Evolutionary conservation across 2,888 invertebrate genomes (phyloP).

Genomic region (Meandrusa payeni): DNA sequence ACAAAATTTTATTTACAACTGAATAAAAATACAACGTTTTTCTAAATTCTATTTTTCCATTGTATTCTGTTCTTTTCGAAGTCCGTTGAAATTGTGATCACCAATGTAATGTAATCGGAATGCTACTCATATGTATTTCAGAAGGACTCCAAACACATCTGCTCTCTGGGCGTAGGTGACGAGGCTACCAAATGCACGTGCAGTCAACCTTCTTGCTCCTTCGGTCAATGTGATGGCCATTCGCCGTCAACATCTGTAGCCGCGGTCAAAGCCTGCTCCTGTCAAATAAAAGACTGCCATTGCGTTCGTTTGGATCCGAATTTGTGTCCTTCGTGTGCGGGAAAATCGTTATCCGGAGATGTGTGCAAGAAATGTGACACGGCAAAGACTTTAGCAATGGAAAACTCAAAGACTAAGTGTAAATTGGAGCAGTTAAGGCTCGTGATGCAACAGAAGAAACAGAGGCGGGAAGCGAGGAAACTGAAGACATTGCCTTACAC

Average conservation of each 20-base stretch:
- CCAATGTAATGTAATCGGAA: too few species aligned
- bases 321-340: slow-evolving; percentile 44
- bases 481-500: slow-evolving; percentile 84
- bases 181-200: slow-evolving; percentile 53
- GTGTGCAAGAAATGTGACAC: slow-evolving; percentile 71
- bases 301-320: slow-evolving; percentile 42
- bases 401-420: slow-evolving; percentile 89
- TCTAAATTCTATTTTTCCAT: too few species aligned
- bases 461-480: slow-evolving; percentile 89
- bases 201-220: slow-evolving; percentile 51
- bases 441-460: slow-evolving; percentile 94
- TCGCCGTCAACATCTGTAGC: slow-evolving; percentile 33
- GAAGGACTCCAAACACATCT: slow-evolving; percentile 59
- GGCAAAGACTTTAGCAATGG: slow-evolving; percentile 80
- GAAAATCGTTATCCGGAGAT: slow-evolving; percentile 37
- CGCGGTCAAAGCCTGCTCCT: slow-evolving; percentile 34
- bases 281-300: slow-evolving; percentile 43
- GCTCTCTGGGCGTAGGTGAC: slow-evolving; percentile 41
- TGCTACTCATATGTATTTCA: slow-evolving; percentile 45
- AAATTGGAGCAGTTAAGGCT: slow-evolving; percentile 93
- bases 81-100: too few species aligned
- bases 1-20: too few species aligned
- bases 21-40: too few species aligned
- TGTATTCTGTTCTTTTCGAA: too few species aligned
- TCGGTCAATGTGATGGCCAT: slow-evolving; percentile 65